Percentiles rank a stretch among this genome's conserved stretches.
Evolutionary conservation across 2,797 vertebrate genomes (phyloP).

Genomic region (Acipenser transmontanus): DNA sequence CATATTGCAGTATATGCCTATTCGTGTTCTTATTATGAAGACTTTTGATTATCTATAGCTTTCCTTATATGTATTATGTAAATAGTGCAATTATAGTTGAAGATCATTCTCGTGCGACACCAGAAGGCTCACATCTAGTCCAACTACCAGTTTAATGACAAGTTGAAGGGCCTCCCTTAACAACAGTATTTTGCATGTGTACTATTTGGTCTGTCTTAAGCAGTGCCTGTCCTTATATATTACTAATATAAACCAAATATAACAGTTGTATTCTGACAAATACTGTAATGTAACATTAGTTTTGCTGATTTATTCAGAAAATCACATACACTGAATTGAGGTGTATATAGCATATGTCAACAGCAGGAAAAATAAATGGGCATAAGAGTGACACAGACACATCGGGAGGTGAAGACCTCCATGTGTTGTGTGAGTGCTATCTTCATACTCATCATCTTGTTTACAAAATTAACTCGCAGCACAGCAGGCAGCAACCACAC

Average conservation of each 20-base stretch:
- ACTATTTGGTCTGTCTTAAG: slow-evolving; percentile 35
- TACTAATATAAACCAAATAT: slow-evolving; percentile 47
- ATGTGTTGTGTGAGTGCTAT: slow-evolving; percentile 50
- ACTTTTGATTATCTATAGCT: no score
- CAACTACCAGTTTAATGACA: slow-evolving; percentile 23
- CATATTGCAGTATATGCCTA: no score
- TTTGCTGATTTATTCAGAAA: background rate
- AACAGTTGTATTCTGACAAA: no score
- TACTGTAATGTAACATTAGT: no score
- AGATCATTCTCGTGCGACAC: no score
- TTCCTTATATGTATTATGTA: no score
- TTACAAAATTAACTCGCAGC: slow-evolving; percentile 76
- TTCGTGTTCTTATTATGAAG: no score
- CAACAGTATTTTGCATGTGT: slow-evolving; percentile 22
- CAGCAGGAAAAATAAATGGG: background rate
- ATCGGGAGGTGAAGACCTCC: slow-evolving; percentile 31
- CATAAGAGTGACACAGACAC: background rate
- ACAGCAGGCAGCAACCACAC: slow-evolving; percentile 78
- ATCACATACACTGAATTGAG: background rate
- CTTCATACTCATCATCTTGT: slow-evolving; percentile 58
- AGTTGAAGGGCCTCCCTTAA: slow-evolving; percentile 8
- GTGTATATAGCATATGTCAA: background rate
- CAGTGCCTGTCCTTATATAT: slow-evolving; percentile 50
- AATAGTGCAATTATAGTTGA: no score
- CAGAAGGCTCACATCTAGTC: slow-evolving; percentile 22